Conservation (phyloP, 2,797 vertebrate genomes). For the Acridotheres tristis region DNA sequence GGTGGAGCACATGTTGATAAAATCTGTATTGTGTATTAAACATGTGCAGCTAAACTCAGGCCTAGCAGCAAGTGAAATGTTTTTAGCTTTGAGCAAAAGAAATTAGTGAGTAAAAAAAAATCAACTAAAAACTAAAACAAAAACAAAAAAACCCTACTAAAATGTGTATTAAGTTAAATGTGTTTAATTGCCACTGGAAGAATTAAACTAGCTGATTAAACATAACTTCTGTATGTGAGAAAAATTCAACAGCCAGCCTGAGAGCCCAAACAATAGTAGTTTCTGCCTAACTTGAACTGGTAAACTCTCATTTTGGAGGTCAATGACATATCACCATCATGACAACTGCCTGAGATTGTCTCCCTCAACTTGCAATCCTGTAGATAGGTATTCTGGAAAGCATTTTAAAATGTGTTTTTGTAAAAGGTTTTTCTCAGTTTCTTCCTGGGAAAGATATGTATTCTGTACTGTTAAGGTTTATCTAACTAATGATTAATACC, state of each 20-base stretch:
- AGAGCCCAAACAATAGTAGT: not conserved
- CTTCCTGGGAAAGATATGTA: not conserved
- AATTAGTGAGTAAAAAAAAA: not conserved
- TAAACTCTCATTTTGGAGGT: not conserved
- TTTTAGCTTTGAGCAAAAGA: not conserved
- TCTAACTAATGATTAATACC: not conserved
- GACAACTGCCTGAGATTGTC: slow-evolving; percentile 17
- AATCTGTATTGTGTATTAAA: not conserved
- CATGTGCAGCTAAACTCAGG: not conserved
- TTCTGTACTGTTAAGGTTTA: not conserved
- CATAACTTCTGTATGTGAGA: not conserved
- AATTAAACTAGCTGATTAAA: slow-evolving; percentile 1
- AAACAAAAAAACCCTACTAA: not conserved
- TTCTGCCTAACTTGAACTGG: slow-evolving; percentile 1
- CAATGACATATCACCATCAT: not conserved
- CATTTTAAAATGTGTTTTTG: not conserved
- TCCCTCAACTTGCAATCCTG: not conserved
- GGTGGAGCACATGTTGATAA: not conserved
- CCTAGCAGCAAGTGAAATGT: not conserved
- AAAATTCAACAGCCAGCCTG: slow-evolving; percentile 15
- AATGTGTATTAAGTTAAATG: not conserved
- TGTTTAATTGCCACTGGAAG: not conserved
- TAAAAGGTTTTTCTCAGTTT: not conserved
- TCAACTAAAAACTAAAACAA: too few relatives aligned
- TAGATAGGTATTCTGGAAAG: not conserved